Conservation (phyloP, 1,140 invertebrate genomes). For the Drosophila asahinai region DNA sequence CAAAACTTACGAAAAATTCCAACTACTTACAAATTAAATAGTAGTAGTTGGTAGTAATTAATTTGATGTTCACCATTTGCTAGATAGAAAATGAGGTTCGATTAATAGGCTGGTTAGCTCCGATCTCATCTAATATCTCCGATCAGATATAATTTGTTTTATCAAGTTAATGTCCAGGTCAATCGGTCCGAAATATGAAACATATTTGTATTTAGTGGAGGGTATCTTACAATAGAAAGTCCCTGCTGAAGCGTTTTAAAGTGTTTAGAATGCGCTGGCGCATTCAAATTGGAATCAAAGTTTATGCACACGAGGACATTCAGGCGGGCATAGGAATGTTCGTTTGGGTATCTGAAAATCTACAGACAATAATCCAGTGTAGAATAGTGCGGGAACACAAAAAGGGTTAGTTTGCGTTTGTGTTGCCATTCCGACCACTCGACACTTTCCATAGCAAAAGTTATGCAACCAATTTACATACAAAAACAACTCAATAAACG, state of each 20-base stretch:
- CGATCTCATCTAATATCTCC: too few species aligned
- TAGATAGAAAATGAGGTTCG: too few species aligned
- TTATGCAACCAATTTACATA: conserved; percentile 83
- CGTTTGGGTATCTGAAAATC: conserved; percentile 63
- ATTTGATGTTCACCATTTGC: too few species aligned
- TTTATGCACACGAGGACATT: conserved; percentile 64
- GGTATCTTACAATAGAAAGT: neutral
- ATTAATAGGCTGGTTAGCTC: too few species aligned
- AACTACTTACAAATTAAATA: neutral
- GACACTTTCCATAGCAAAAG: conserved; percentile 74
- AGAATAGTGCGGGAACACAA: conserved; percentile 46
- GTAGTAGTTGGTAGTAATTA: too few species aligned
- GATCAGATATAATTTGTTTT: too few species aligned
- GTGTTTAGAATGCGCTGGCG: conserved; percentile 63
- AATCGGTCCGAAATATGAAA: neutral
- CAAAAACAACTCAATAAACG: conserved; percentile 84
- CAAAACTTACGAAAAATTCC: neutral
- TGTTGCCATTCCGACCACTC: conserved; percentile 64
- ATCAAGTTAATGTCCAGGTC: too few species aligned
- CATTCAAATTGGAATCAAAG: conserved; percentile 74
- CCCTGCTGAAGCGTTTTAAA: neutral
- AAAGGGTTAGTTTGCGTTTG: conserved; percentile 59
- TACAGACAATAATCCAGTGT: conserved; percentile 82
- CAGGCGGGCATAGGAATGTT: conserved; percentile 11
- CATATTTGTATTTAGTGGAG: neutral